A percentile compares a stretch with the other conserved stretches of the same genome.
These are phyloP conservation scores for Platanista minor DNA, from an alignment of 2,113 vertebrate genomes.

Conservation along the genomic window DNA sequence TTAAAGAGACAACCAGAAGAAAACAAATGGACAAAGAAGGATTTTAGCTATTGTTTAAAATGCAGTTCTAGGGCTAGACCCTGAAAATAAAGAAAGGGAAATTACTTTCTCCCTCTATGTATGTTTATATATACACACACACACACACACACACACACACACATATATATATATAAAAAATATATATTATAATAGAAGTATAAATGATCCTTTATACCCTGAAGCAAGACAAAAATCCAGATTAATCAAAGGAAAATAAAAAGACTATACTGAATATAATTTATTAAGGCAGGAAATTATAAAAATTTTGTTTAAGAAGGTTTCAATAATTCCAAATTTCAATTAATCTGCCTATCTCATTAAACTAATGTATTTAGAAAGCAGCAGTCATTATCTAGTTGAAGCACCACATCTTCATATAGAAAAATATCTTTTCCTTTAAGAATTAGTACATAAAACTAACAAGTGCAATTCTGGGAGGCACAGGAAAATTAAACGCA, in stretches of 20 bases:
- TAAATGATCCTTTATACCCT: slow-evolving; percentile 12
- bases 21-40: neutral
- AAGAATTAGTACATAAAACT: slow-evolving; percentile 25
- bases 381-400: neutral
- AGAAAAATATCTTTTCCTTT: slow-evolving; percentile 27
- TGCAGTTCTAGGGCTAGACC: neutral
- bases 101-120: neutral
- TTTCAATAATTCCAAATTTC: slow-evolving; percentile 46
- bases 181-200: neutral
- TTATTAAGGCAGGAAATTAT: slow-evolving; percentile 15
- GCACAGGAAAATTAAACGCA: slow-evolving; percentile 15
- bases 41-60: neutral
- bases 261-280: neutral
- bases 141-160: too few species aligned
- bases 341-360: slow-evolving; percentile 23
- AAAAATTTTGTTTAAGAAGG: slow-evolving; percentile 35
- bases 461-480: slow-evolving; percentile 3
- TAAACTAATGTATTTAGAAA: slow-evolving; percentile 33
- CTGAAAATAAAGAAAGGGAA: slow-evolving; percentile 27
- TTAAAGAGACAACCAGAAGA: slow-evolving; percentile 35
- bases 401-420: neutral
- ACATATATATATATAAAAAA: neutral
- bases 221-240: slow-evolving; percentile 26
- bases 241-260: slow-evolving; percentile 39
- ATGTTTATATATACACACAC: neutral